Percentiles rank a stretch among this genome's conserved stretches.
Evolutionary conservation across 2,888 invertebrate species (phyloP).

Genomic region (Rhingia campestris): DNA sequence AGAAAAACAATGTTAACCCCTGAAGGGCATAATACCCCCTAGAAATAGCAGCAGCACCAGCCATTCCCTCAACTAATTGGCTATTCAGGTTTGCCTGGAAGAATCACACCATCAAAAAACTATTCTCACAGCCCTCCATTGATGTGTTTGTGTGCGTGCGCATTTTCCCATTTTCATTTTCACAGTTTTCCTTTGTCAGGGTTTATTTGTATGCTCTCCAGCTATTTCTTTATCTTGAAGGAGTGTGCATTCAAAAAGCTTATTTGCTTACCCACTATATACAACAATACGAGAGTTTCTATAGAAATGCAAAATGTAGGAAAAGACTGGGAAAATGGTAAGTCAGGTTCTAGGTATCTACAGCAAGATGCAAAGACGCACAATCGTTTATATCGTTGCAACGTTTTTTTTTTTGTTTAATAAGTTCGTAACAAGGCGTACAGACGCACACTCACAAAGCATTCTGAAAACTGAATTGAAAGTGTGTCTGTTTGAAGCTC

Average conservation of each 20-base stretch:
- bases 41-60: not conserved
- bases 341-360: too few relatives aligned
- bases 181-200: not conserved
- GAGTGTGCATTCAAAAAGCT: not conserved
- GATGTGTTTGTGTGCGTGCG: not conserved
- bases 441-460: not conserved
- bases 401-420: not conserved
- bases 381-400: not conserved
- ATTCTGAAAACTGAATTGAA: not conserved
- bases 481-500: not conserved
- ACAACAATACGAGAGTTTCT: not conserved
- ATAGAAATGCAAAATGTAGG: not conserved
- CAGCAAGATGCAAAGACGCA: not conserved
- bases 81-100: conserved; percentile 6
- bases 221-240: not conserved
- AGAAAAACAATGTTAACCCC: conserved; percentile 3
- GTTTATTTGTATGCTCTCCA: not conserved
- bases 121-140: not conserved
- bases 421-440: not conserved
- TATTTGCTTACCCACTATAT: conserved; percentile 9
- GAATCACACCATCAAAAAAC: not conserved
- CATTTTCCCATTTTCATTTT: not conserved
- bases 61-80: conserved; percentile 13
- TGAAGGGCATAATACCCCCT: not conserved
- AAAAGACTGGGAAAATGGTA: not conserved